Evolutionary conservation across 2,888 invertebrate species (phyloP).

Genomic region (Stenodema calcarata): DNA sequence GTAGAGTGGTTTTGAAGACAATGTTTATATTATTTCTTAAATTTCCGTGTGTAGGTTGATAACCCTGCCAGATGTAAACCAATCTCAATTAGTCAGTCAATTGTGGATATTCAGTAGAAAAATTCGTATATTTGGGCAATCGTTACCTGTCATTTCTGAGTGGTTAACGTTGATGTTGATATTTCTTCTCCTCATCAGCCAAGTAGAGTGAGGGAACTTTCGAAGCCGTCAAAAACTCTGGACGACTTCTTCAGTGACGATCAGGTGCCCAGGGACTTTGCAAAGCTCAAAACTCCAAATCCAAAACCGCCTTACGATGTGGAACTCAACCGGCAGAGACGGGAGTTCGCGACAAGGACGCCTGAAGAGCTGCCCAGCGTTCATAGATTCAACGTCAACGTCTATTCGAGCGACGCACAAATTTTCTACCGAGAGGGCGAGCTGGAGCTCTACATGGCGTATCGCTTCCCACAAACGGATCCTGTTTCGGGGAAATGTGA

Average conservation of each 20-base stretch:
- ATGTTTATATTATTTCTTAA: no score
- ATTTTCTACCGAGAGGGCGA: conserved; percentile 36
- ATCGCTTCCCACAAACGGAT: conserved; percentile 27
- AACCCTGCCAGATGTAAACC: no score
- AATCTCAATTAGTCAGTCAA: no score
- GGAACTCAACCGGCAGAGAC: background rate
- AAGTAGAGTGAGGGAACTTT: background rate
- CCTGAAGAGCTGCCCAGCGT: background rate
- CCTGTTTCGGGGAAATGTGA: conserved; percentile 38
- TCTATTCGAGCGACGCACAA: conserved; percentile 42
- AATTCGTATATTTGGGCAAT: no score
- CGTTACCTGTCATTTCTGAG: no score
- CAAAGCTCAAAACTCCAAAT: background rate
- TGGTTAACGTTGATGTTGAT: no score
- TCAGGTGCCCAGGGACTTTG: background rate
- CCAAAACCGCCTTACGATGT: background rate
- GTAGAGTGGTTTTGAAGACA: no score
- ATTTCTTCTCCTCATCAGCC: background rate
- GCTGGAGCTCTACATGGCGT: conserved; percentile 34
- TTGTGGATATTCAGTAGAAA: no score
- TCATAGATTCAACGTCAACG: conserved; percentile 37
- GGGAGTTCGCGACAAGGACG: background rate
- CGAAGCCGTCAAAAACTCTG: background rate
- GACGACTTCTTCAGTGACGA: background rate
- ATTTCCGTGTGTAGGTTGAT: no score